Base-by-base conservation (phyloP, 1,140 invertebrate species). In the Conus ventricosus region DNA sequence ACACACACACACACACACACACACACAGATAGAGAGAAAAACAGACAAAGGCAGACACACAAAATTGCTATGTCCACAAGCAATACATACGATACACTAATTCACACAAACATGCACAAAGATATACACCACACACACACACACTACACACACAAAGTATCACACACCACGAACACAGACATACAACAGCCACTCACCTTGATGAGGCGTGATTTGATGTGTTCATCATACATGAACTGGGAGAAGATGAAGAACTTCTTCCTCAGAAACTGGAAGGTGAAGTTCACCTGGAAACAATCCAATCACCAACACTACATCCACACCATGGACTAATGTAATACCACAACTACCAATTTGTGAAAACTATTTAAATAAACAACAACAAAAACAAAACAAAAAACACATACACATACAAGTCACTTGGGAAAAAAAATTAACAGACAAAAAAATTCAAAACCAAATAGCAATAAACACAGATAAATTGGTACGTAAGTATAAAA, bases 221-320 rank as follows among this genome's bases (percentile, higher is more conserved):
- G 98, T 95, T 99, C 99, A 95, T 99, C 99, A 94, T 97, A 99
- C 91, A 99, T 96, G 95, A 99, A 99, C 95, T 99, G 98, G 4
- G 99, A 99, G 94, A 99, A 99, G 6, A 97, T 97, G 91, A 97
- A 97, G 92, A 99, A 97, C 95, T 99, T 99, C 88, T 98, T 97
- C 88, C 97, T 96, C 78, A 99, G 96, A 95, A 99, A 99, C 95
- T 99, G 98, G 95, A 99, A 99, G 0, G 98, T 98, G 94, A 98
- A 99, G 94, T 99, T 99, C 0, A 99, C 97, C 96, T 96, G 91
- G 88, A 95, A 92, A 91, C 88, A 90, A 87, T 23, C 39, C 39
- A 39, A 3, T 39, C 39, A 39, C 87, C 51, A 71, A 53, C 71
- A 63, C 60, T 63, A 4, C 11, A 63, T 20, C 60, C 60, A 63